A percentile compares a stretch with the other conserved stretches of the same genome.
These are phyloP conservation scores for Semnornis frantzii DNA, from an alignment of 2,113 vertebrate genomes.

Conservation along the genomic window DNA sequence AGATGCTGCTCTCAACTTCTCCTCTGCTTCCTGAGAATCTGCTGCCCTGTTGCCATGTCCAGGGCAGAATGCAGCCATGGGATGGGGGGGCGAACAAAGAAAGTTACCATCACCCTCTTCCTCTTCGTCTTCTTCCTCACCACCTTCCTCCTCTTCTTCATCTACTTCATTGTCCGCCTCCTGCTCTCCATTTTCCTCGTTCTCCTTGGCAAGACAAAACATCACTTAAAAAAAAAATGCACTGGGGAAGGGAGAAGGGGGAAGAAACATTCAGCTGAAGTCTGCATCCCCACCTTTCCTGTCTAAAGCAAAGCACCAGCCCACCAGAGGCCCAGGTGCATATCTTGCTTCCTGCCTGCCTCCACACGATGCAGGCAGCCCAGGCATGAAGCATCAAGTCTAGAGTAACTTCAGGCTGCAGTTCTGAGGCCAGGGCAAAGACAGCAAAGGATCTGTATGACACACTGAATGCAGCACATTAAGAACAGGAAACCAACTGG, in stretches of 20 bases:
- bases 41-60: not conserved
- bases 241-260: constrained; percentile 27
- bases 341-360: not conserved
- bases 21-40: fast-evolving
- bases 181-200: constrained; percentile 83
- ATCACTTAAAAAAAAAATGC: constrained; percentile 59
- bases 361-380: not conserved
- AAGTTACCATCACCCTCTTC: constrained; percentile 81
- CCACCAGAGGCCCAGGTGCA: fast-evolving
- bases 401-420: not conserved
- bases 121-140: constrained; percentile 81
- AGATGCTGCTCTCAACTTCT: not conserved
- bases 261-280: constrained; percentile 20
- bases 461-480: not conserved
- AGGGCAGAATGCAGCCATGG: fast-evolving
- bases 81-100: not conserved
- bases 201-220: constrained; percentile 73
- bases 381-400: not conserved
- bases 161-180: constrained; percentile 83
- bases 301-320: not conserved
- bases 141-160: constrained; percentile 83
- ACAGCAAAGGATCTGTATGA: not conserved
- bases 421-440: not conserved
- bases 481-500: not conserved
- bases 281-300: not conserved